Evolutionary conservation across 2,797 vertebrate species (phyloP).

Genomic region (Meriones psammophilus): DNA sequence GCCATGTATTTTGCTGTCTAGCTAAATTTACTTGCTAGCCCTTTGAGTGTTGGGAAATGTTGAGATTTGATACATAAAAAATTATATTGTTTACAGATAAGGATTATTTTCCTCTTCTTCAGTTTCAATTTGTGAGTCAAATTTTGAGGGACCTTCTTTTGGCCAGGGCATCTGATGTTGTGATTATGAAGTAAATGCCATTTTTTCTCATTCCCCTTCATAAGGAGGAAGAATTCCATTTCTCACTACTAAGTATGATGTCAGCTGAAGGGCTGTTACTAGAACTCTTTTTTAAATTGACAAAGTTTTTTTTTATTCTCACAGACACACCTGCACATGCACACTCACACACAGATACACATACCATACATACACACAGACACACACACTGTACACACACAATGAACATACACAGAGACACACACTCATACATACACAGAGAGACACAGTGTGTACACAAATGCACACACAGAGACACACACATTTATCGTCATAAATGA

Average conservation of each 20-base stretch:
- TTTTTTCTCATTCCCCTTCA: neutral
- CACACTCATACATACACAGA: neutral
- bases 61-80: conserved; percentile 25
- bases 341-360: neutral
- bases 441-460: neutral
- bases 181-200: neutral
- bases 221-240: neutral
- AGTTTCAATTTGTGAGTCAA: neutral
- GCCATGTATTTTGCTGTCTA: neutral
- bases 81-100: conserved; percentile 50
- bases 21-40: neutral
- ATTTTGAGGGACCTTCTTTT: neutral
- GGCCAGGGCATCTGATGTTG: neutral
- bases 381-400: neutral
- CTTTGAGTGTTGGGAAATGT: neutral
- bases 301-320: neutral
- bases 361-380: neutral
- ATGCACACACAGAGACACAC: neutral
- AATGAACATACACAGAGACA: too few species aligned
- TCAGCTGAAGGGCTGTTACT: conserved; percentile 12
- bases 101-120: neutral
- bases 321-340: neutral
- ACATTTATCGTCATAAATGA: neutral
- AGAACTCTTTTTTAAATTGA: neutral
- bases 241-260: neutral